Evolutionary conservation across 2,113 vertebrate genomes (phyloP).

Genomic region (Alaudala cheleensis): DNA sequence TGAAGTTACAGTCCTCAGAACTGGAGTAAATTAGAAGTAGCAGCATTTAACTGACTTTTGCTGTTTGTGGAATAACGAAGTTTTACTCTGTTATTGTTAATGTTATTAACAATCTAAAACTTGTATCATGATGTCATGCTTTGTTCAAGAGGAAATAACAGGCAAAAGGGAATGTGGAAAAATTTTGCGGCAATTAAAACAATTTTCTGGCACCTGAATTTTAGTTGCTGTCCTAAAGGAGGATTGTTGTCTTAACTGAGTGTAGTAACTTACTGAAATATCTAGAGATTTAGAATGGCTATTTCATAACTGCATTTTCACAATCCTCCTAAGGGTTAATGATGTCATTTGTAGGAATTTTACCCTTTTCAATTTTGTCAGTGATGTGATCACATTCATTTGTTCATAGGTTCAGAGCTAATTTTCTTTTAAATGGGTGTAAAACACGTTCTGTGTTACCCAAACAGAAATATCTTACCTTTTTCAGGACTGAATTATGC

Average conservation of each 20-base stretch:
- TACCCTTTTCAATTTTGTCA: neutral
- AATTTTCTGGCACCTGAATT: neutral
- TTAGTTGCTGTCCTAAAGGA: neutral
- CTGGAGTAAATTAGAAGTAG: neutral
- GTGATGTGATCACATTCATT: rapidly evolving
- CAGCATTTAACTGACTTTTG: neutral
- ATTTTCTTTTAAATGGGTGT: neutral
- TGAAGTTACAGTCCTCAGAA: neutral
- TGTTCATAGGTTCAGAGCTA: neutral
- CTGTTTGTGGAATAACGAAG: neutral
- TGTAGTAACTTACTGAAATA: neutral
- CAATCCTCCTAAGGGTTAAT: neutral
- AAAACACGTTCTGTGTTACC: neutral
- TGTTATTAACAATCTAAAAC: neutral
- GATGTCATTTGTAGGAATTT: neutral
- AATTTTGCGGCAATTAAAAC: neutral
- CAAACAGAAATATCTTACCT: neutral
- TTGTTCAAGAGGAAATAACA: neutral
- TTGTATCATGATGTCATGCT: neutral
- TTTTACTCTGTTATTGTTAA: neutral
- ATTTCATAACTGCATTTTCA: neutral
- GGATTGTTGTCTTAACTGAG: neutral
- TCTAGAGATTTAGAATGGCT: neutral
- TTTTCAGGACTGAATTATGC: neutral
- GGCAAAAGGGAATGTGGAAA: neutral